Evolutionary conservation across 2,888 invertebrate genomes (phyloP), one percentile per base, ranked within the genome.

Genomic region (Leptopilina drosophilae): DNA sequence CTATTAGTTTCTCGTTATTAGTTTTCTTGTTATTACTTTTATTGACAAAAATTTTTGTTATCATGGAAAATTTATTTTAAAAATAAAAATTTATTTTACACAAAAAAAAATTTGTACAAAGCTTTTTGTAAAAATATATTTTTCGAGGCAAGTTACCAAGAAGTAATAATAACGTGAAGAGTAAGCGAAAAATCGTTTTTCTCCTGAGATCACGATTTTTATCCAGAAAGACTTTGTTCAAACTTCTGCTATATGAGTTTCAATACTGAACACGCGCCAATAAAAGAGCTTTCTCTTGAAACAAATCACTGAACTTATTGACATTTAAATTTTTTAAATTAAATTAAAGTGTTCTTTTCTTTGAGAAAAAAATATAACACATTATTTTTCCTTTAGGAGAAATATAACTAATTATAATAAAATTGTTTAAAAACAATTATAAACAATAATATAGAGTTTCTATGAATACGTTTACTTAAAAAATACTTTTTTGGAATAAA

Each of bases 201-300:
- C 69, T 73, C 42, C 53, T 7, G 69, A 56, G 69, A 33, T 73
- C 69, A 73, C 69, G 69, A 73, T 73, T 73, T 73, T 73, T 73
- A 73, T 73, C 53, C 53, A 69, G 26, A 26, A 26, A 73, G 69
- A 73, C 26, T 73, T 73, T 56, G 56, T 49, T 56, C 33, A 26
- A 73, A 73, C 53, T 73, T 73, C 53, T 73, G 14, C 49, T 73
- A 73, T 73, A 73, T 56, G 69, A 73, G 56, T 73, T 73, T 73
- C 56, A 20, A 53, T 73, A 73, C 53, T 26, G 49, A 69, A 49
- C 49, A 69, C 26, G 53, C 53, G 69, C 69, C 69, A 73, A 73
- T 73, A 20, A 67, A 67, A 49, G 49, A 49, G 49, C 46, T 42
- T 14, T 9, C 14, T 56, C 14, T 33, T 8, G 14, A 56, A 73